phyloP scores from a whole-genome alignment of 2,888 invertebrate genomes.

The Tipula helvola region DNA sequence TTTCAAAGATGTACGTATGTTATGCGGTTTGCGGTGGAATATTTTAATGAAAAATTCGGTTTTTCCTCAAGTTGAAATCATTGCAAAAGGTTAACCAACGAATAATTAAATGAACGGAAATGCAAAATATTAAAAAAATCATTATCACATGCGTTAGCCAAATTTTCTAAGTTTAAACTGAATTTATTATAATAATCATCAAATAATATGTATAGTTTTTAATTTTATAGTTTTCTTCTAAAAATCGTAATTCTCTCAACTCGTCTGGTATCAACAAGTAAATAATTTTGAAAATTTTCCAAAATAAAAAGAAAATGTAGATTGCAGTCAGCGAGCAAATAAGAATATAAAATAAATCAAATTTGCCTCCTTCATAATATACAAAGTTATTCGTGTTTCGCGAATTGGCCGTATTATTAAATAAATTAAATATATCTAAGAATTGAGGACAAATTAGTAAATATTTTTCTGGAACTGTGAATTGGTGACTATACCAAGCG shows the following conservation, averaged over 20 bases:
- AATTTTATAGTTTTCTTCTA: not conserved
- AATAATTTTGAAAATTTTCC: not conserved
- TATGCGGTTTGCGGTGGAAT: not conserved
- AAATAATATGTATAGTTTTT: not conserved
- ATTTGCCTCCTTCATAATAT: not conserved
- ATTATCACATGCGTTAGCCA: not conserved
- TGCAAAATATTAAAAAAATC: not conserved
- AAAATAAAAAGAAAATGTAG: not conserved
- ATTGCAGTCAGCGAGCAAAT: not conserved
- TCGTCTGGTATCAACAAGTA: not conserved
- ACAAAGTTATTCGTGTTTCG: not conserved
- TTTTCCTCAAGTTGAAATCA: not conserved
- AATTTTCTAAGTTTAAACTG: no score
- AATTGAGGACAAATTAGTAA: not conserved
- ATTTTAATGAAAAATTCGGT: not conserved
- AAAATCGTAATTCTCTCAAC: not conserved
- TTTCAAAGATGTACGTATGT: not conserved
- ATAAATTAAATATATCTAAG: not conserved
- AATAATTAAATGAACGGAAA: not conserved
- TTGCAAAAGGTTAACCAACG: not conserved
- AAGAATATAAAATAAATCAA: not conserved
- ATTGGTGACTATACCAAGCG: not conserved
- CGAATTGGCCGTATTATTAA: not conserved
- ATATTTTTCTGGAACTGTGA: not conserved
- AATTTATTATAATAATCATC: no score